Evolutionary conservation across 2,888 invertebrate genomes (phyloP), one percentile per base, ranked within the genome.

Genomic region (Anthophora plumipes): DNA sequence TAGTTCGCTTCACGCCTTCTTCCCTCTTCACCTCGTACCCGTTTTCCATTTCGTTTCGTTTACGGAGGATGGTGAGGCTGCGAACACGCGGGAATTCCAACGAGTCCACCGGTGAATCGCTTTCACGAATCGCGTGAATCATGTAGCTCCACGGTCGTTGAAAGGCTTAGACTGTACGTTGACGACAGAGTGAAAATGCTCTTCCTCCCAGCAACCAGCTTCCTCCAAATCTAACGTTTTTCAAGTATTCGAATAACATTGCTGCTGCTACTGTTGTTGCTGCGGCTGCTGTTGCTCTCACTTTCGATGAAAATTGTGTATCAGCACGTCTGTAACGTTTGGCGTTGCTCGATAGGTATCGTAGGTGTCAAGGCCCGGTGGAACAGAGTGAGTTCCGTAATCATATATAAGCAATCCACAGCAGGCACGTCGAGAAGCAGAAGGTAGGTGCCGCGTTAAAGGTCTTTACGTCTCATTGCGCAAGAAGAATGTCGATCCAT

Each of bases 381-480:
- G 85, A 83, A 85, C 73, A 67, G 54, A 77, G 50, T 20, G 66
- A 81, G 77, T 79, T 79, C 70, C 80, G 79, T 70, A 79, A 79
- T 76, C 78, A 41, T 75, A 76, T 43, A 17, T 72, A 75, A 78
- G 81, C 76, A 73, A 79, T 77, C 59, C 20, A 72, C 14, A 74
- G 68, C 74, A 14, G 70, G 63, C 63, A 54, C 75, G 67, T 14
- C 59, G 52, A 70, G 74, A 80, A 77, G 57, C 72, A 77, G 80
- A 82, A 82, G 83, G 52, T 68, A 73, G 73, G 68, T 69, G 68
- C 78, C 72, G 78, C 85, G 71, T 84, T 86, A 87, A 88, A 89
- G 89, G 84, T 89, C 89, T 89, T 82, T 78, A 76, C 82, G 88
- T 85, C 76, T 89, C 72, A 80, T 88, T 88, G 87, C 89, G 89